Evolutionary conservation across 2,888 invertebrate genomes (phyloP), one percentile per base, ranked within the genome.

Genomic region (Chymomyza fuscimana): DNA sequence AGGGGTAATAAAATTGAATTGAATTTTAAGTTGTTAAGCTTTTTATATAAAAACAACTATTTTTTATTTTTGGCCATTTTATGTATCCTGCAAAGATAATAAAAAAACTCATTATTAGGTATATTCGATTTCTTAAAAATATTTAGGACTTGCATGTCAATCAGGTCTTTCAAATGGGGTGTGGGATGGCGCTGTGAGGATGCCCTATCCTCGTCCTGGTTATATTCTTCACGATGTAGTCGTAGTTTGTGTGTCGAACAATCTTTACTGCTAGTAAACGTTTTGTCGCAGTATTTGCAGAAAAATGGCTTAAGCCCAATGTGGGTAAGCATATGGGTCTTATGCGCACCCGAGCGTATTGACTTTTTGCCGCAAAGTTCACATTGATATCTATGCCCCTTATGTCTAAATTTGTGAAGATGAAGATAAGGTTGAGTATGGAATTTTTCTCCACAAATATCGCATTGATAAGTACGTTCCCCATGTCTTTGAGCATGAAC

Each of bases 401-500:
- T 83, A 68, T 92, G 91, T 1, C 91, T 90, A n/a, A 88, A 80
- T 74, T 92, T 90, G 73, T 93, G 93, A 88, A 92, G 92, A 63
- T 92, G 88, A 22, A 92, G 87, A 0, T 92, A 93, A 12, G 92
- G 88, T 16, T 92, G 89, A 3, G 93, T 92, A 67, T 92, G 92
- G 9, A 93, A 80, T 67, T 90, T 81, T 6, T 86, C 71, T 3
- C 92, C 92, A 70, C 93, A 93, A 25, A 90, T 85, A 0, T 90
- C 88, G 69, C 93, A 93, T 32, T 90, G 88, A 70, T 91, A 93
- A 2, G 83, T 88, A 0, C 91, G 92, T 22, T 89, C 89, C 2
- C 89, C 91, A 73, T 93, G 93, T 2, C 89, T 92, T 68, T 93
- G 92, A 64, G 89, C 88, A 74, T 93, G 93, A 0, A 92, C 90